A percentile compares a stretch with the other conserved stretches of the same genome.
Conservation (phyloP, 2,888 invertebrate species). For the Sarcophaga rosellei region DNA sequence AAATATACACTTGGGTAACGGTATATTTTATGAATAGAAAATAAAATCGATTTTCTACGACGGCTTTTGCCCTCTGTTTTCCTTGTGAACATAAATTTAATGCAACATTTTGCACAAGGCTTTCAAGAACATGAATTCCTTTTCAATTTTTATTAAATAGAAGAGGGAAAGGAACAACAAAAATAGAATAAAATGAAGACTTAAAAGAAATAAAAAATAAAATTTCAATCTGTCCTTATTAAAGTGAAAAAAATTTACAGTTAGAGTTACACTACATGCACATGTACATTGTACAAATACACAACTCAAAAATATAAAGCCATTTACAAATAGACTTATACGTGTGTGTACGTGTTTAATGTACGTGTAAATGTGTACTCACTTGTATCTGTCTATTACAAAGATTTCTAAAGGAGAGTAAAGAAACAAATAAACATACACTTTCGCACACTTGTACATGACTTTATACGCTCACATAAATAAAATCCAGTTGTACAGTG, state of each 20-base stretch:
- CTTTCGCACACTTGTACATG: not conserved
- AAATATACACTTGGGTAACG: not conserved
- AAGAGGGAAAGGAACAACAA: not conserved
- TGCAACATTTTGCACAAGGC: constrained; percentile 4
- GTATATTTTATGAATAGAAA: not conserved
- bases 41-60: constrained; percentile 7
- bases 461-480: not conserved
- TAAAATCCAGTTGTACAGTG: not conserved
- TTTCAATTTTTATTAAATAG: constrained; percentile 35
- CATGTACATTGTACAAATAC: not conserved
- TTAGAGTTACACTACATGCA: not conserved
- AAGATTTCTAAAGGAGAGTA: not conserved
- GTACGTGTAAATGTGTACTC: not conserved
- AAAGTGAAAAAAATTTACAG: constrained; percentile 24
- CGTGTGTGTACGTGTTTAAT: too few species aligned
- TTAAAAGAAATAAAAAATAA: constrained; percentile 4
- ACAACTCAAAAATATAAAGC: too few species aligned
- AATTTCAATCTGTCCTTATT: constrained; percentile 33
- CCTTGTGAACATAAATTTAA: not conserved
- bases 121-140: constrained; percentile 16
- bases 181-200: not conserved
- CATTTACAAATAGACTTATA: too few species aligned
- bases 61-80: not conserved
- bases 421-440: not conserved
- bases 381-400: not conserved